Base-by-base conservation (phyloP, 23 tunicate species). In the Aplidium turbinatum region DNA sequence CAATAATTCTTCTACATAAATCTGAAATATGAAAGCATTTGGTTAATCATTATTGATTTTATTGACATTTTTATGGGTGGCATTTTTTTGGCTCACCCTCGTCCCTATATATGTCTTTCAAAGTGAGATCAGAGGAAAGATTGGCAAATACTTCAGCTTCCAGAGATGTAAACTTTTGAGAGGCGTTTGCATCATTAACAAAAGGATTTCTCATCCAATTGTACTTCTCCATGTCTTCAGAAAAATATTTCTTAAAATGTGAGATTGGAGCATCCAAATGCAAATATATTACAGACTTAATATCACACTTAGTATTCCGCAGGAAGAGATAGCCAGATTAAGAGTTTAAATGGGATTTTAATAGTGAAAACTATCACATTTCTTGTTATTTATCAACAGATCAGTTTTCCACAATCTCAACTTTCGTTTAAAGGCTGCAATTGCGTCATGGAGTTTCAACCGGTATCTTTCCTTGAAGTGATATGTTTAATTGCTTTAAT, bases 181-280 rank as follows among this genome's bases (percentile, higher is more conserved):
- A 16, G 72, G 50, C 50, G 38, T 35, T 65, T 65, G 50, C 50
- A 65, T 65, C 38, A 65, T 35, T 50, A 65, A 65, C 72, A 65
- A 65, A 65, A 35, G 72, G 72, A 65, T 65, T 65, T 65, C 72
- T 65, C 38, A 35, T 65, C 72, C 72, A 65, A 65, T 65, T 25
- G 67, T 54, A 29, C 72, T 65, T 65, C 72, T 65, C 25, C 50
- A 65, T 65, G 72, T 65, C 72, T 65, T 65, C 72, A 65, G 72
- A 36, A 65, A 65, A 38, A 7, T 38, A 38, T 65, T 35, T 65
- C 31, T 65, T 50, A 65, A 65, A 65, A 65, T 35, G 72, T 28
- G 72, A 65, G 72, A 65, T 65, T 65, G 38, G 50, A 65, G 72
- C 72, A 65, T 65, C 50, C 72, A 65, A 38, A 35, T 65, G 72